A percentile compares a stretch with the other conserved stretches of the same genome.
Conservation (phyloP, 2,888 invertebrate genomes). For the Athrips mouffetella region DNA sequence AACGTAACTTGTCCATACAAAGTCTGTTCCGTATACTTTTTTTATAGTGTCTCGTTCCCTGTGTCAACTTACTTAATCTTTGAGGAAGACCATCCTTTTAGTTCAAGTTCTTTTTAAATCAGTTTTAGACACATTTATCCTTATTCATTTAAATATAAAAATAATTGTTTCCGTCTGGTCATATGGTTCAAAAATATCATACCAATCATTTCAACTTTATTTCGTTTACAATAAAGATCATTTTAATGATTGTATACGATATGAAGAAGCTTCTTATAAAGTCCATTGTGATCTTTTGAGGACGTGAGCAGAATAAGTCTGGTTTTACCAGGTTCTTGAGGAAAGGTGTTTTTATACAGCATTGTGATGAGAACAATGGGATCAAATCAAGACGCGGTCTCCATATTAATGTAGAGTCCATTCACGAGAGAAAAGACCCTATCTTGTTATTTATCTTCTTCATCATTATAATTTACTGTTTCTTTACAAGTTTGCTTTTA, state of each 20-base stretch:
- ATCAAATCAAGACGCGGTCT: slow-evolving; percentile 17
- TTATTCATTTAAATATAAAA: neutral
- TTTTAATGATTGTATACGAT: neutral
- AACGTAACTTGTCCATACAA: slow-evolving; percentile 1
- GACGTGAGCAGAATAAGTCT: slow-evolving; percentile 43
- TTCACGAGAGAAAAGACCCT: slow-evolving; percentile 2
- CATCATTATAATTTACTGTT: slow-evolving; percentile 4
- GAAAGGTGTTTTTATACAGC: slow-evolving; percentile 38
- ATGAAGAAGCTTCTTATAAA: slow-evolving; percentile 28
- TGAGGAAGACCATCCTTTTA: no score
- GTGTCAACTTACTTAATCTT: no score
- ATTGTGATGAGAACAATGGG: slow-evolving; percentile 40
- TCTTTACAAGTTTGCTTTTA: no score
- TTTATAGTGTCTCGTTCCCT: slow-evolving; percentile 4
- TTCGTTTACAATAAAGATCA: neutral
- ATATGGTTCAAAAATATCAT: neutral
- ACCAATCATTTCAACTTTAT: neutral
- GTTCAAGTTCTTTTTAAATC: neutral
- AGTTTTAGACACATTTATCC: neutral
- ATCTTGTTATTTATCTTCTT: slow-evolving; percentile 7
- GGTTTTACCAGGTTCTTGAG: slow-evolving; percentile 34
- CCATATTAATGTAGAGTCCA: slow-evolving; percentile 10
- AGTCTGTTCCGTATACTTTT: neutral
- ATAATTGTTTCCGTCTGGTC: neutral
- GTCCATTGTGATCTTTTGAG: slow-evolving; percentile 39